Evolutionary conservation across 64 coral and sea anemone genomes (phyloP).

Genomic region (Stylophora pistillata): DNA sequence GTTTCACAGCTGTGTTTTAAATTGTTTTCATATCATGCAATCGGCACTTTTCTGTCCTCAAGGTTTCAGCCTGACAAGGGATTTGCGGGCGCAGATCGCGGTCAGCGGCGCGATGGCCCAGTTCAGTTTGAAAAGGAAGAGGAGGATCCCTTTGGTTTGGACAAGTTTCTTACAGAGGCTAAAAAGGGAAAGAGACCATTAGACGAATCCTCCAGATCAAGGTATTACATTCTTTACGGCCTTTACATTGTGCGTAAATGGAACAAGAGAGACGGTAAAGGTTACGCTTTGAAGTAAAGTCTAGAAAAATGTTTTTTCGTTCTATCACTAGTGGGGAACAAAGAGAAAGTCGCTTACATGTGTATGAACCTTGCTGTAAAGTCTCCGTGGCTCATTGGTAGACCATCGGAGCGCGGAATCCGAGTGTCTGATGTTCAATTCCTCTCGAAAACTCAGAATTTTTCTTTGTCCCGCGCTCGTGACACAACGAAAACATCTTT

Average conservation of each 20-base stretch:
- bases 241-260: background rate
- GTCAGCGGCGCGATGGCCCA: slow-evolving; percentile 89
- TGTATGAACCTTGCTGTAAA: no score
- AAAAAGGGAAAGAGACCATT: slow-evolving; percentile 92
- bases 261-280: no score
- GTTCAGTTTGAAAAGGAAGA: slow-evolving; percentile 97
- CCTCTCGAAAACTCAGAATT: no score
- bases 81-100: slow-evolving; percentile 94
- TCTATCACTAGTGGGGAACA: no score
- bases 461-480: no score
- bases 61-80: slow-evolving; percentile 96
- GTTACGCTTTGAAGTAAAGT: no score
- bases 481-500: no score
- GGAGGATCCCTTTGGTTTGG: slow-evolving; percentile 96
- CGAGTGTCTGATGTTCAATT: no score
- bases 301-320: no score
- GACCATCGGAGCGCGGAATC: no score
- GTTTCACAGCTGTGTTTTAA: background rate
- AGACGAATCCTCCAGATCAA: slow-evolving; percentile 87
- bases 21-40: background rate
- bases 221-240: slow-evolving; percentile 22
- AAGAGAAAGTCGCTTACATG: no score
- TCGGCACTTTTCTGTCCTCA: background rate
- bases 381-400: no score
- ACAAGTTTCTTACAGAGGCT: slow-evolving; percentile 99